phyloP scores from a whole-genome alignment of 2,113 vertebrate genomes.

The Tyto alba region DNA sequence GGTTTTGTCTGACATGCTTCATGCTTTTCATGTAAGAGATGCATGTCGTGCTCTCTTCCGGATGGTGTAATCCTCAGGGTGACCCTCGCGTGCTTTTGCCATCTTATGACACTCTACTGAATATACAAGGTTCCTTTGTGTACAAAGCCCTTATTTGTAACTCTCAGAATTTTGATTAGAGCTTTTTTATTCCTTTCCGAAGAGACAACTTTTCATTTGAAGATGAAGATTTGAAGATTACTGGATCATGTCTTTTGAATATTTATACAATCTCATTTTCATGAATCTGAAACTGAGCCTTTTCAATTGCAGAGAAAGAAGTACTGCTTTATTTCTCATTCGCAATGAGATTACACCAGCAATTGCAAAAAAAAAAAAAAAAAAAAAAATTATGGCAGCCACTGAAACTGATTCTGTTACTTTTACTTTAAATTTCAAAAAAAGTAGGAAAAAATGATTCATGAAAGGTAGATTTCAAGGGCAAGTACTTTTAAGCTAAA shows the following conservation, averaged over 20 bases:
- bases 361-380: not conserved
- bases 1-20: not conserved
- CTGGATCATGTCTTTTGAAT: not conserved
- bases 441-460: not conserved
- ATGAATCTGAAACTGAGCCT: not conserved
- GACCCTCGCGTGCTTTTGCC: constrained; percentile 42
- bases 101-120: constrained; percentile 11
- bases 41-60: not conserved
- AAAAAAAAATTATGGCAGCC: not conserved
- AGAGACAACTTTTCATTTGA: not conserved
- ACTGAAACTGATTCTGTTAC: not conserved
- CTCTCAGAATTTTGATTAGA: not conserved
- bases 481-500: not conserved
- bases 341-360: not conserved
- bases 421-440: not conserved
- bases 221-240: not conserved
- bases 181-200: not conserved
- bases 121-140: constrained; percentile 46
- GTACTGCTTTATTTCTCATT: not conserved
- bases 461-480: not conserved
- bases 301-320: not conserved
- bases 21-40: not conserved
- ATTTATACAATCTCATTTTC: not conserved
- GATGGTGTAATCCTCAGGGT: constrained; percentile 17
- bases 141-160: not conserved